Evolutionary conservation across 2,888 invertebrate species (phyloP), one percentile per base, ranked within the genome.

Genomic region (Deilephila elpenor): DNA sequence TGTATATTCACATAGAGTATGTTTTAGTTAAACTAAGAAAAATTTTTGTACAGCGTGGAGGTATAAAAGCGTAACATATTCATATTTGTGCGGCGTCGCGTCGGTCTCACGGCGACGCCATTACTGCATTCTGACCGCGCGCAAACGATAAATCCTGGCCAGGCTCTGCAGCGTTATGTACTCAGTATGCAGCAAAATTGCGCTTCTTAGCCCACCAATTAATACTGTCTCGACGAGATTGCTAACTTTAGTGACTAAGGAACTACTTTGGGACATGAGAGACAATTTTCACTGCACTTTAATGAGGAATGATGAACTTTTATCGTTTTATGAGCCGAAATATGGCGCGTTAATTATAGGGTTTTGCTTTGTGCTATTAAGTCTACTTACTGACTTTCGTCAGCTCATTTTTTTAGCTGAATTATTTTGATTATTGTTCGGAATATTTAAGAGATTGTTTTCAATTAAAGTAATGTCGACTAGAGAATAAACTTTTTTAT

Each of bases 71-170:
- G 25, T 67, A 67, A 67, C 67, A 83, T 82, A 83, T 83, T 89
- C 84, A 87, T 88, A 88, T 88, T 88, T 82, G 84, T 84, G 81
- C 82, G 82, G 80, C 78, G 80, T 79, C 77, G 80, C 78, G 80
- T 79, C 77, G 80, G 82, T 37, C 71, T 37, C 60, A 51, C 51
- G 87, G 86, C 87, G 86, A 84, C 85, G 85, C 86, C 86, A 90
- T 90, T 90, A 88, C 83, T 80, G 88, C 86, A 89, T 90, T 91
- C 88, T 86, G 86, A 84, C 83, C 89, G 89, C 90, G 90, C 84
- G 84, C 82, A 80, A 79, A 80, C 87, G 81, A 90, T 92, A 91
- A 91, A 93, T 92, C 90, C 87, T 83, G 77, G 80, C 80, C 77
- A 79, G 79, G 80, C 86, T 80, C 86, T 80, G 88, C 89, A 88